Percentiles rank a stretch among this genome's conserved stretches.
Evolutionary conservation across 2,113 vertebrate species (phyloP).

Genomic region (Madoqua kirkii): DNA sequence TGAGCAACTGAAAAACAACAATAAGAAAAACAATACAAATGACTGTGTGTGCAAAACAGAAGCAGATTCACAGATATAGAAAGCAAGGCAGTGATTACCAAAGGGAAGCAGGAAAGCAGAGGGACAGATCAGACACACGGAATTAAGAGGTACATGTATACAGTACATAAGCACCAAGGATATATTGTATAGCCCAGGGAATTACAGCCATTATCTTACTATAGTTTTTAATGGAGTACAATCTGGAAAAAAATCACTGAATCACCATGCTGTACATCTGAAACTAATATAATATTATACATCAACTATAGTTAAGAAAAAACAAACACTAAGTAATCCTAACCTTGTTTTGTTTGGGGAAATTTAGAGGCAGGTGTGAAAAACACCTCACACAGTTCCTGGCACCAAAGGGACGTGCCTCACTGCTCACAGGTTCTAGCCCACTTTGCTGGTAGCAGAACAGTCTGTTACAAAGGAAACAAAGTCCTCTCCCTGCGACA

Average conservation of each 20-base stretch:
- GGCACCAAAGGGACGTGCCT: fast-evolving
- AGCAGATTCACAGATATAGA: not conserved
- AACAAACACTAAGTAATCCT: not conserved
- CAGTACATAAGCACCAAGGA: not conserved
- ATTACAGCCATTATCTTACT: not conserved
- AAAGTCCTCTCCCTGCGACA: not conserved
- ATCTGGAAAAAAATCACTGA: not conserved
- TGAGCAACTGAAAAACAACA: not conserved
- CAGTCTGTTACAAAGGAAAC: not conserved
- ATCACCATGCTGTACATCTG: not conserved
- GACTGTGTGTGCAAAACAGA: not conserved
- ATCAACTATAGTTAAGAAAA: not conserved
- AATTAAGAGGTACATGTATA: not conserved
- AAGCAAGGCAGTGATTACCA: not conserved
- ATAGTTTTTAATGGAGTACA: not conserved
- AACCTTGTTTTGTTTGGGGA: not conserved
- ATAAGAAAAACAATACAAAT: not conserved
- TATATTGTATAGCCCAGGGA: not conserved
- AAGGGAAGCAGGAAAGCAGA: not conserved
- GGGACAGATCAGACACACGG: not conserved
- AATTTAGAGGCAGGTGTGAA: not conserved
- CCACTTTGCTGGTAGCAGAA: not conserved
- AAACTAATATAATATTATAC: not conserved
- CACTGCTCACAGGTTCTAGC: not conserved
- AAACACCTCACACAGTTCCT: not conserved